Evolutionary conservation across 2,797 vertebrate genomes (phyloP).

Genomic region (Acrossocheilus wenchowensis): DNA sequence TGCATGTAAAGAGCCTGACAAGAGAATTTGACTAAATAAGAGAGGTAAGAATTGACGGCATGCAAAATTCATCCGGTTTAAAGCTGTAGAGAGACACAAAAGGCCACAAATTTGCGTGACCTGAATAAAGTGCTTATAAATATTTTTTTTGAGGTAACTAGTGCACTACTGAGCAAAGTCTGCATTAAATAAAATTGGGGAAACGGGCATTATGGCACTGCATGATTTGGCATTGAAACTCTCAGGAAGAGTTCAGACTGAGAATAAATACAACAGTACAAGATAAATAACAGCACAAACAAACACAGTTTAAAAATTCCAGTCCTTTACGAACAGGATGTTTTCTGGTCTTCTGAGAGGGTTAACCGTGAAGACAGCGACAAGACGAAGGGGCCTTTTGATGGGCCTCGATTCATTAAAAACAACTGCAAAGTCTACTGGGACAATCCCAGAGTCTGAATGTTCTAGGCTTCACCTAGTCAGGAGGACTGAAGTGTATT

Average conservation of each 20-base stretch:
- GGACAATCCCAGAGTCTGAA: slow-evolving; percentile 6
- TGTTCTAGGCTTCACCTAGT: slow-evolving; percentile 35
- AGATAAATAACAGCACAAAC: slow-evolving; percentile 22
- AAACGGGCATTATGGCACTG: slow-evolving; percentile 77
- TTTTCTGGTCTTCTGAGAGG: neutral
- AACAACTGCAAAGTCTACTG: slow-evolving; percentile 3
- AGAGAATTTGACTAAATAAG: neutral
- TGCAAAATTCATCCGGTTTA: slow-evolving; percentile 33
- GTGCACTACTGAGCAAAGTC: slow-evolving; percentile 56
- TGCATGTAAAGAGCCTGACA: slow-evolving; percentile 13
- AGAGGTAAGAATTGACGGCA: slow-evolving; percentile 17
- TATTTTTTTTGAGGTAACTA: slow-evolving; percentile 64
- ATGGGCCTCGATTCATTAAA: slow-evolving; percentile 5
- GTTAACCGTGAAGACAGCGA: neutral
- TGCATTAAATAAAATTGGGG: slow-evolving; percentile 48
- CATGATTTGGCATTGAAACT: slow-evolving; percentile 75
- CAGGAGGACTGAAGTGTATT: slow-evolving; percentile 51
- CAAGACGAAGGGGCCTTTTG: neutral
- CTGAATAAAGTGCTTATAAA: slow-evolving; percentile 72
- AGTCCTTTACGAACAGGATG: neutral
- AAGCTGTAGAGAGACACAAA: slow-evolving; percentile 26
- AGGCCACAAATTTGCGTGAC: slow-evolving; percentile 4
- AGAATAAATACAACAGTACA: slow-evolving; percentile 30
- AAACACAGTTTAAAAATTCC: neutral
- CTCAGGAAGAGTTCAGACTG: slow-evolving; percentile 36